A percentile compares a stretch with the other conserved stretches of the same genome.
phyloP scores from a whole-genome alignment of 2,888 invertebrate genomes.

The Drosophila melanosoma region DNA sequence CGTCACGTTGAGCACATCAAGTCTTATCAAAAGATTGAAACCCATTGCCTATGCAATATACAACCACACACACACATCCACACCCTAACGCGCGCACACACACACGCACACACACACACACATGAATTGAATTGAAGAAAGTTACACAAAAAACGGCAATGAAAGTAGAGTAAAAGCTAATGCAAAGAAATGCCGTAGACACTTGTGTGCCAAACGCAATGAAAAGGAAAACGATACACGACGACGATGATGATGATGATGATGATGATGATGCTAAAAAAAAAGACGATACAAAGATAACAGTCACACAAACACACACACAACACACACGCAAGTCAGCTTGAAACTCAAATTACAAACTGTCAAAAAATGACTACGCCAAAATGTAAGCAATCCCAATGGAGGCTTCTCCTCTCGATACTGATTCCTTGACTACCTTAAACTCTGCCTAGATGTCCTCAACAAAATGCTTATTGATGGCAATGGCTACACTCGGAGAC shows the following conservation, averaged over 20 bases:
- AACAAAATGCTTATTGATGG: constrained; percentile 57
- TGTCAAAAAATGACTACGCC: constrained; percentile 58
- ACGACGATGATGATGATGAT: constrained; percentile 23
- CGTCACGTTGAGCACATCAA: constrained; percentile 66
- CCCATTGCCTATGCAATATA: constrained; percentile 31
- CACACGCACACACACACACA: constrained; percentile 1
- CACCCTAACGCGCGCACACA: not conserved
- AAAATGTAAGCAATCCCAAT: constrained; percentile 30
- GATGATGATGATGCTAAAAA: constrained; percentile 19
- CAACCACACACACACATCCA: not conserved
- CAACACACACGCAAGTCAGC: constrained; percentile 19
- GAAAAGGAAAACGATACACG: constrained; percentile 54
- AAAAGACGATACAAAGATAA: constrained; percentile 34
- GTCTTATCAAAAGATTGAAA: constrained; percentile 64
- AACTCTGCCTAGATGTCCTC: constrained; percentile 19
- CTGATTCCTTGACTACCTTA: constrained; percentile 15
- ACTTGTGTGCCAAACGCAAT: constrained; percentile 64
- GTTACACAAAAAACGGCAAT: constrained; percentile 43
- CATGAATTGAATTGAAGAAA: constrained; percentile 44
- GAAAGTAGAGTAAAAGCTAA: constrained; percentile 46
- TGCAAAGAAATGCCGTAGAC: constrained; percentile 32
- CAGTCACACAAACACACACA: constrained; percentile 9
- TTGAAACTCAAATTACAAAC: constrained; percentile 57
- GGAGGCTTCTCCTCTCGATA: constrained; percentile 23
- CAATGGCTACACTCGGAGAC: constrained; percentile 26